Base-by-base conservation (phyloP, 2,888 invertebrate genomes). In the Hermodice carunculata region DNA sequence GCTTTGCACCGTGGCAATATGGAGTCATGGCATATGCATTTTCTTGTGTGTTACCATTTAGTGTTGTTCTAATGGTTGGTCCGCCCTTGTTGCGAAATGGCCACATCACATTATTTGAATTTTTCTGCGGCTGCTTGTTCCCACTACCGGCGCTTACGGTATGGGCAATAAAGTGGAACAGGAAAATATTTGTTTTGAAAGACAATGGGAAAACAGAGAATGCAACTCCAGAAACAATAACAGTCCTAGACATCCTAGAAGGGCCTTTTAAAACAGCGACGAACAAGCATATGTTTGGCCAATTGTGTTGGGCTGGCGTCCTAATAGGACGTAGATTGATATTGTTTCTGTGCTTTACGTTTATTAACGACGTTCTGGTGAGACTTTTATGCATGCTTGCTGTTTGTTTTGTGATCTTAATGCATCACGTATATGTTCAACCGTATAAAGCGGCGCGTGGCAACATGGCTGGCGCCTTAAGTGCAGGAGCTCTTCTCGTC, bases 221-320 rank as follows among this genome's bases (percentile, higher is more conserved):
- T 31, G 17, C 66, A 2, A 57, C 8, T 3, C 22, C 8, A 14
- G 67, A 64, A n/a, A 51, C 67, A 4, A 32, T 48, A 22, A 46
- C 60, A 3, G 61, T 67, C 6, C 40, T 64, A 6, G 43, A 64
- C 5, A 32, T 64, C 19, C 51, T 67, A 28, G 53, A 60, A 37
- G 64, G 64, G 8, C 67, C 67, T 14, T 67, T 67, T 53, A 62
- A 63, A 40, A 62, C 62, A 14, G 3, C 51, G 6, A 26, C 26
- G 14, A 44, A 46, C 1, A 34, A 26, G 3, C 22, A 40, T 11
- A 22, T 54, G 5, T 14, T 53, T 3, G 64, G 60, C 1, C 51
- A 57, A 37, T 24, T 67, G 8, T 67, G 64, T 37, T 67, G 67
- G 67, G 43, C 60, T 4, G 67, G 67, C 0, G 44, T 67, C 1